Conservation (phyloP, 2,113 vertebrate species). For the Lycocorax pyrrhopterus region DNA sequence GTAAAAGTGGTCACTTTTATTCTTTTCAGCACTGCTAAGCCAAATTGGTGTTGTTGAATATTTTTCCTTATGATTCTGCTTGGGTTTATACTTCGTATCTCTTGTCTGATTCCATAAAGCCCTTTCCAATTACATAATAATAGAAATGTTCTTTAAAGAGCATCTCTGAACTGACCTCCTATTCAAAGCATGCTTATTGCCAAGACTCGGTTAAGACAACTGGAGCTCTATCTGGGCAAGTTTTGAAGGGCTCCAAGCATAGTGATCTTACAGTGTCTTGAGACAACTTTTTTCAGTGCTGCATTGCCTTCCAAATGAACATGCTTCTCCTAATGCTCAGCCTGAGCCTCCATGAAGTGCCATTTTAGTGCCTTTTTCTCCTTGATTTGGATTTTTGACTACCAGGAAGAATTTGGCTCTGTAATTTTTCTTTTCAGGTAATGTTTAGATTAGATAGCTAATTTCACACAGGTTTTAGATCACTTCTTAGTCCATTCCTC, state of each 20-base stretch:
- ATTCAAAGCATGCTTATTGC: not conserved
- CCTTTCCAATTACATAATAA: not conserved
- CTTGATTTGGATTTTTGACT: not conserved
- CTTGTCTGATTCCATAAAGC: not conserved
- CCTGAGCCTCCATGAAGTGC: not conserved
- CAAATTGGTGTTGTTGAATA: not conserved
- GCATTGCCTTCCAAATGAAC: not conserved
- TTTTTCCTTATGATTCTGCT: not conserved
- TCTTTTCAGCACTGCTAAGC: not conserved
- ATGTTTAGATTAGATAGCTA: not conserved
- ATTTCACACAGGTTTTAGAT: not conserved
- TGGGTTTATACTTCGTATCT: not conserved
- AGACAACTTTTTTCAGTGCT: not conserved
- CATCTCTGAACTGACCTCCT: not conserved
- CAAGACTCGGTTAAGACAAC: not conserved
- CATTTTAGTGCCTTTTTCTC: not conserved
- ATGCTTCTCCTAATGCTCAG: not conserved
- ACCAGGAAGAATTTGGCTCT: not conserved
- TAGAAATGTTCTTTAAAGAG: not conserved
- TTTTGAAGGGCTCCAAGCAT: not conserved
- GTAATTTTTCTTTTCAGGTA: not conserved
- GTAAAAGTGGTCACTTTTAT: not conserved
- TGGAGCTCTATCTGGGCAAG: not conserved
- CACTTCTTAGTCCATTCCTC: not conserved
- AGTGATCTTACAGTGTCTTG: not conserved